Percentiles rank a stretch among this genome's conserved stretches.
These are phyloP conservation scores for Heliconius hewitsoni DNA, from an alignment of 1,140 invertebrate species.

Conservation along the genomic window DNA sequence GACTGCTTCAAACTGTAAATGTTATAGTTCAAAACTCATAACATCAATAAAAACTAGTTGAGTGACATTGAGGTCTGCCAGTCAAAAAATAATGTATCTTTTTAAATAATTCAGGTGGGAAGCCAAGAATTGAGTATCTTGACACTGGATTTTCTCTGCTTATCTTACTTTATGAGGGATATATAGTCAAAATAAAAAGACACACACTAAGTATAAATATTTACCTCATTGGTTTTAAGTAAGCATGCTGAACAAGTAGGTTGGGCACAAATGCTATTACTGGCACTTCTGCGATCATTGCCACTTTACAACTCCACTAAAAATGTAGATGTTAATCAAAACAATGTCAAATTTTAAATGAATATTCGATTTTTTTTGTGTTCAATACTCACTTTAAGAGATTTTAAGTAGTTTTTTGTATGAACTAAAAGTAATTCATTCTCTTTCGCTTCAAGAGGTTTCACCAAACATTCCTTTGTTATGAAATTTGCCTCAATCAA, in stretches of 20 bases:
- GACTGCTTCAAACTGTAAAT: too few relatives aligned
- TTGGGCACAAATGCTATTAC: slow-evolving; percentile 89
- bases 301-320: slow-evolving; percentile 90
- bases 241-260: slow-evolving; percentile 87
- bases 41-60: too few relatives aligned
- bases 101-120: too few relatives aligned
- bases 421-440: slow-evolving; percentile 88
- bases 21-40: too few relatives aligned
- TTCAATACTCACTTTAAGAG: slow-evolving; percentile 81
- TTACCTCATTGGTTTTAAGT: slow-evolving; percentile 89
- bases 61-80: too few relatives aligned
- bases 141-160: too few relatives aligned
- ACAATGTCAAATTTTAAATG: slow-evolving; percentile 54
- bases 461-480: slow-evolving; percentile 80
- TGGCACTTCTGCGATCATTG: slow-evolving; percentile 89
- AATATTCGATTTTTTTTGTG: neutral
- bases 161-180: too few relatives aligned
- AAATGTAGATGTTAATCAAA: slow-evolving; percentile 45
- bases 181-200: too few relatives aligned
- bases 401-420: slow-evolving; percentile 86
- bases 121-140: too few relatives aligned
- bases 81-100: too few relatives aligned
- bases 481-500: slow-evolving; percentile 82
- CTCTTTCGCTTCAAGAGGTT: slow-evolving; percentile 86
- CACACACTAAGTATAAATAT: too few relatives aligned